Conservation (phyloP, 1,140 invertebrate species). For the Drosophila jambulina region DNA sequence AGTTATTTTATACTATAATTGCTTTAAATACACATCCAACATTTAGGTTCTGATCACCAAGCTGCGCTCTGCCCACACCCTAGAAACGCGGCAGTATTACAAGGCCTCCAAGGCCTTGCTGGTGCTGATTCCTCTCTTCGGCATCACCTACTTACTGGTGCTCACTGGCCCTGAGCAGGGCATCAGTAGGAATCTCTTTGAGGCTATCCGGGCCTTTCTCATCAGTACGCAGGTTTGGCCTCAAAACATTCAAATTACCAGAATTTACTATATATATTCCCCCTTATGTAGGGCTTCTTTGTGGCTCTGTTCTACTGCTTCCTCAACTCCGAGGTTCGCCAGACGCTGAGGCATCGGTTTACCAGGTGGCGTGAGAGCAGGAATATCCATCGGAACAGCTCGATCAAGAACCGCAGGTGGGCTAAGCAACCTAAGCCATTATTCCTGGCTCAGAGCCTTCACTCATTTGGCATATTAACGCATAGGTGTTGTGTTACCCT, state of each 20-base stretch:
- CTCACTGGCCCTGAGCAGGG: conserved; percentile 90
- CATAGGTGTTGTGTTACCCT: conserved; percentile 44
- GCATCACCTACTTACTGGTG: conserved; percentile 94
- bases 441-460: not conserved
- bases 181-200: conserved; percentile 88
- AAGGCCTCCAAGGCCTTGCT: conserved; percentile 95
- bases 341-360: conserved; percentile 92
- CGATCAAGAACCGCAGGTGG: conserved; percentile 78
- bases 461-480: conserved; percentile 41
- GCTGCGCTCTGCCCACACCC: conserved; percentile 92
- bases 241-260: too few relatives aligned
- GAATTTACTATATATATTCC: not conserved
- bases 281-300: conserved; percentile 88
- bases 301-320: conserved; percentile 96
- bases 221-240: conserved; percentile 92
- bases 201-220: conserved; percentile 89
- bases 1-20: too few relatives aligned
- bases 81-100: conserved; percentile 94
- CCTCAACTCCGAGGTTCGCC: conserved; percentile 95
- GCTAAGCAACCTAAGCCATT: not conserved
- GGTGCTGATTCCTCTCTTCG: conserved; percentile 94
- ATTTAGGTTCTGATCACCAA: conserved; percentile 95
- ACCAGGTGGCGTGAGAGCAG: conserved; percentile 91
- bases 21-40: not conserved
- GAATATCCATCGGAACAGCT: conserved; percentile 86